Base-by-base conservation (phyloP, 2,888 invertebrate species). In the Heliconius erato region DNA sequence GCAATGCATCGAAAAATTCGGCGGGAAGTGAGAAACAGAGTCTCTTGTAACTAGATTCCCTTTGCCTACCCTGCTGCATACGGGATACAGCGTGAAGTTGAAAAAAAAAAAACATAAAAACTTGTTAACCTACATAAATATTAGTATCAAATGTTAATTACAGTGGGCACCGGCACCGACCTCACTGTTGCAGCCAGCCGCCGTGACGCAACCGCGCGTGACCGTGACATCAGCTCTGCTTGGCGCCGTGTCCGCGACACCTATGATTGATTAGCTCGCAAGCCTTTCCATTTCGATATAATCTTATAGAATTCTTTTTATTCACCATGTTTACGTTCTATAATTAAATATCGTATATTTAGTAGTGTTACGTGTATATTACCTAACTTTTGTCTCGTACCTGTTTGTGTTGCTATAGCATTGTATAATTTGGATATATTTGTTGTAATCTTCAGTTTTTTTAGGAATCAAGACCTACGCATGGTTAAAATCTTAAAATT, bases 121-220 rank as follows among this genome's bases (percentile, higher is more conserved):
- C 78, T 63, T 82, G 82, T 74, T 83, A 82, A 83, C 82, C 82
- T 79, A 79, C 32, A 79, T 82, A 44, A 71, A 26, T 63, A 65
- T 71, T 82, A 77, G 81, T 74, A 74, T 83, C 78, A 83, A 40
- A 69, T 81, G 67, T 79, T 44, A 74, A 81, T 83, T 72, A 26
- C 40, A 78, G 44, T 49, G 78, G n/a, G 71, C 72, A 59, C 59
- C 54, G 19, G 54, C 54, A 44, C 44, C 35, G 35, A 9, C 35
- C 72, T 78, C 79, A 83, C 49, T 63, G 71, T 76, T 77, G 81
- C 72, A 83, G 79, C 78, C 77, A 63, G 74, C 79, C 80, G 80
- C 79, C 78, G 83, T 82, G 94, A 94, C 92, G 94, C 91, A 94
- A 94, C 88, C 86, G 91, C 90, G 91, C 92, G 92, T 93, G 94